A percentile compares a stretch with the other conserved stretches of the same genome.
phyloP scores from a whole-genome alignment of 2,888 invertebrate species.

The Drosophila austrosaltans region DNA sequence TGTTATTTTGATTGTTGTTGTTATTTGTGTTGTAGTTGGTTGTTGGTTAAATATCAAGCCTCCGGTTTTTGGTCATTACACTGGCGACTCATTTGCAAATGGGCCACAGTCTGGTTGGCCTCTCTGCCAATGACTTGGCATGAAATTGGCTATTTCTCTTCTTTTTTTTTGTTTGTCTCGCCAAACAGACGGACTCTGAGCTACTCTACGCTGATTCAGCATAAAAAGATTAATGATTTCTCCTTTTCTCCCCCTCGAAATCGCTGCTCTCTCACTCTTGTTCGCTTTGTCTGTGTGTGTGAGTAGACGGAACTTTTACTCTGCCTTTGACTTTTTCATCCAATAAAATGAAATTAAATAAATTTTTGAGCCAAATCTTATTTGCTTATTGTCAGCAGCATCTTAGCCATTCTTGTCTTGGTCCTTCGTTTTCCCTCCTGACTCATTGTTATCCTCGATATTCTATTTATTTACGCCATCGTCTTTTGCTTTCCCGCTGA shows the following conservation, averaged over 20 bases:
- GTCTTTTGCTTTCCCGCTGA: conserved; percentile 14
- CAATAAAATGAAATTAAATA: conserved; percentile 76
- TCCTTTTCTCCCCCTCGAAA: conserved; percentile 47
- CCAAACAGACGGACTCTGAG: conserved; percentile 19
- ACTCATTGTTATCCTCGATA: conserved; percentile 41
- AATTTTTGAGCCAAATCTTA: conserved; percentile 72
- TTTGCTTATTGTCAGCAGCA: conserved; percentile 67
- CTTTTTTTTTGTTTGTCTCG: conserved; percentile 15
- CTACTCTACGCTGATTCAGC: conserved; percentile 71
- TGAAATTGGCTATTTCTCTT: conserved; percentile 48
- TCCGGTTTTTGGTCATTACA: conserved; percentile 46
- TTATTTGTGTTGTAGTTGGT: conserved; percentile 34
- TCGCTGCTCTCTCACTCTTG: conserved; percentile 11
- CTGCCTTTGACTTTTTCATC: conserved; percentile 56
- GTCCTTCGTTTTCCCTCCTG: conserved; percentile 8
- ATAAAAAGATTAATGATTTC: conserved; percentile 75
- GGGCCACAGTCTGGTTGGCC: conserved; percentile 48
- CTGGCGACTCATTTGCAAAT: conserved; percentile 73
- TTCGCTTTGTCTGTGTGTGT: conserved; percentile 21
- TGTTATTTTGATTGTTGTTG: conserved; percentile 36
- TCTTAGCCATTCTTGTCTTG: conserved; percentile 34
- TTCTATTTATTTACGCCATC: conserved; percentile 56
- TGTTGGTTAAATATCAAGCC: conserved; percentile 44
- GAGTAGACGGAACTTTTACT: conserved; percentile 23
- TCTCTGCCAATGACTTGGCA: conserved; percentile 46